Evolutionary conservation across 2,888 invertebrate genomes (phyloP).

Genomic region (Melinopterus prodromus): DNA sequence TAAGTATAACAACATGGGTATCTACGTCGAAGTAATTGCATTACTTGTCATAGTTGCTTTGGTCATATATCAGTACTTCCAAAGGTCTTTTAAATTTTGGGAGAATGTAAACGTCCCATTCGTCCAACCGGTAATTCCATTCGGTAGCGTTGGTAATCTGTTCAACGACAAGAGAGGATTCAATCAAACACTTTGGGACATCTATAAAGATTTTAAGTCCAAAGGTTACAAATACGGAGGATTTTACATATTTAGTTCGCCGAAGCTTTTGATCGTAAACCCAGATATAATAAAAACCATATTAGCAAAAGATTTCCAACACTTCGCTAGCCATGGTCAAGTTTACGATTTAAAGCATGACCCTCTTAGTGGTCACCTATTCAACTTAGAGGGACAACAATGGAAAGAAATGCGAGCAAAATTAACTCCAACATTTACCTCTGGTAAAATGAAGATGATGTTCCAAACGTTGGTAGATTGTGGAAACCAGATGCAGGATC

Average conservation of each 20-base stretch:
- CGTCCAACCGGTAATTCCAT: constrained; percentile 25
- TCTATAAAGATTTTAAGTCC: constrained; percentile 42
- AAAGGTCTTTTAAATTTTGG: constrained; percentile 27
- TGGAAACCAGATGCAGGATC: constrained; percentile 17
- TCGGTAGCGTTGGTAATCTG: constrained; percentile 17
- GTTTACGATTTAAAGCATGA: constrained; percentile 66
- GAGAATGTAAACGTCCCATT: constrained; percentile 15
- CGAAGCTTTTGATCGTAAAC: constrained; percentile 44
- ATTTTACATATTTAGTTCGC: constrained; percentile 41
- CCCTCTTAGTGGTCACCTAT: constrained; percentile 66
- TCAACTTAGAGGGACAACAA: constrained; percentile 62
- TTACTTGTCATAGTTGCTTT: no score
- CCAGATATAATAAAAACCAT: constrained; percentile 55
- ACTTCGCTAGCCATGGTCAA: constrained; percentile 69
- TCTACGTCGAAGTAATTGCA: no score
- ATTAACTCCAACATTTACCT: constrained; percentile 42
- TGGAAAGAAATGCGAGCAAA: constrained; percentile 62
- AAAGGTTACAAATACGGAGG: constrained; percentile 44
- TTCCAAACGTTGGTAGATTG: constrained; percentile 35
- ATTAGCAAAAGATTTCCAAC: constrained; percentile 65
- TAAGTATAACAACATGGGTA: no score
- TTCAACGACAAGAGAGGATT: constrained; percentile 6
- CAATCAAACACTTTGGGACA: neutral
- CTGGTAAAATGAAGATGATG: constrained; percentile 43
- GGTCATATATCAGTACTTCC: neutral